These are phyloP conservation scores for Dermatemys mawii DNA, from an alignment of 2,113 vertebrate species.

Conservation along the genomic window DNA sequence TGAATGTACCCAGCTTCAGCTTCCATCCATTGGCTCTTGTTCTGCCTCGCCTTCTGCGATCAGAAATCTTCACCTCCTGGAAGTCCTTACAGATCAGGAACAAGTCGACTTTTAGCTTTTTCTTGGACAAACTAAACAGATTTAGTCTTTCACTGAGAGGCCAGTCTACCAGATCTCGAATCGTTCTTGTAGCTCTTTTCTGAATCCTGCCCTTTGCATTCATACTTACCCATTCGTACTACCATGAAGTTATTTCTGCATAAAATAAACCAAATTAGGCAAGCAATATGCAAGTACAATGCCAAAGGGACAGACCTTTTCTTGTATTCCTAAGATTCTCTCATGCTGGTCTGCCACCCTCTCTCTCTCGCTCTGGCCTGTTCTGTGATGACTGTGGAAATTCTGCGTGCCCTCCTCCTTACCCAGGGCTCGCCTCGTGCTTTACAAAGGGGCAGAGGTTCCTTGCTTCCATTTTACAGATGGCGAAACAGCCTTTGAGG, in stretches of 20 bases:
- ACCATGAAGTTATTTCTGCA: no score
- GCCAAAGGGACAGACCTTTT: background rate
- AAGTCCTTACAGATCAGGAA: background rate
- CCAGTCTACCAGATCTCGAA: background rate
- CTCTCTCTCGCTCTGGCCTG: background rate
- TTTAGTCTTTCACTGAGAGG: background rate
- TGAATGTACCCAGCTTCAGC: background rate
- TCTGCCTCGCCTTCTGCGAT: background rate
- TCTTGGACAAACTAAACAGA: background rate
- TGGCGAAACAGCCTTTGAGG: background rate
- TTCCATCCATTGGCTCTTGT: background rate
- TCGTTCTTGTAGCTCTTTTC: background rate
- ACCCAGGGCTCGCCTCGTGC: background rate
- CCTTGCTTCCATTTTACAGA: background rate
- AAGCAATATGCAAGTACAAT: background rate
- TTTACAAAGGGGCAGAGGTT: background rate
- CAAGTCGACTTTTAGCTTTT: background rate
- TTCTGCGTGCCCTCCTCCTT: background rate
- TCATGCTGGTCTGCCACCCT: background rate
- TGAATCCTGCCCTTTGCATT: background rate
- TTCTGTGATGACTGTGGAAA: background rate
- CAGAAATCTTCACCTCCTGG: background rate
- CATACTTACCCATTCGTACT: background rate
- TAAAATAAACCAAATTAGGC: background rate
- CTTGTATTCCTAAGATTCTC: background rate